phyloP scores from a whole-genome alignment of 2,888 invertebrate genomes.

The Cheilosia grossa region DNA sequence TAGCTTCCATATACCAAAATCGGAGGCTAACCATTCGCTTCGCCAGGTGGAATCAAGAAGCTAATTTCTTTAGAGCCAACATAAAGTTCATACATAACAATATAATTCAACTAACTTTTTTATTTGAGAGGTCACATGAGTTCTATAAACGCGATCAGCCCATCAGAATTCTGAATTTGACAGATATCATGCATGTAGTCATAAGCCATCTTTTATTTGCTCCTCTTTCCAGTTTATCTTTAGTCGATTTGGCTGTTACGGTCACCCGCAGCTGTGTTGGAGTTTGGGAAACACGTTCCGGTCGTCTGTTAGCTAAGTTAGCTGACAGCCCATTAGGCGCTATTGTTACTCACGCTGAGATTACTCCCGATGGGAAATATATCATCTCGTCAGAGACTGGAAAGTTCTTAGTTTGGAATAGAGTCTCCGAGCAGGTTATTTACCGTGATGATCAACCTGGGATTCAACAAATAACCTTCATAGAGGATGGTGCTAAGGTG shows the following conservation, averaged over 20 bases:
- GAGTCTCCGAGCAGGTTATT: conserved; percentile 87
- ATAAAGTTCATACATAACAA: too few species aligned
- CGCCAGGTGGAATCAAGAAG: too few species aligned
- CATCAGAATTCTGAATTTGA: too few species aligned
- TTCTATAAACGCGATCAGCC: too few species aligned
- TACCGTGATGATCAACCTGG: conserved; percentile 90
- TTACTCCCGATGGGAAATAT: conserved; percentile 92
- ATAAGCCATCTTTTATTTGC: not conserved
- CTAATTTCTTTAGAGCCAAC: too few species aligned
- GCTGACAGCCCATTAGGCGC: conserved; percentile 96
- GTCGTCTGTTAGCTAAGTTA: conserved; percentile 92
- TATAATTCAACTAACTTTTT: too few species aligned
- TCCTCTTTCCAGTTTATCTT: conserved; percentile 86
- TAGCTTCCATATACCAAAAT: too few species aligned
- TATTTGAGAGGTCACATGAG: too few species aligned
- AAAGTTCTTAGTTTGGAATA: conserved; percentile 94
- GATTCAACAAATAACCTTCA: conserved; percentile 83
- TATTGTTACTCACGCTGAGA: conserved; percentile 95
- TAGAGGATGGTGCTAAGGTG: conserved; percentile 82
- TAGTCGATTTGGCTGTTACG: conserved; percentile 93
- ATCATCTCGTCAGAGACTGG: conserved; percentile 97
- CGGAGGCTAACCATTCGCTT: too few species aligned
- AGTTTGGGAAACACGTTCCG: conserved; percentile 95
- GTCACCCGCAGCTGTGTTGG: conserved; percentile 97
- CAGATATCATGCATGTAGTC: too few species aligned